phyloP scores from a whole-genome alignment of 2,113 vertebrate genomes.

The Colistium nudipinnis region DNA sequence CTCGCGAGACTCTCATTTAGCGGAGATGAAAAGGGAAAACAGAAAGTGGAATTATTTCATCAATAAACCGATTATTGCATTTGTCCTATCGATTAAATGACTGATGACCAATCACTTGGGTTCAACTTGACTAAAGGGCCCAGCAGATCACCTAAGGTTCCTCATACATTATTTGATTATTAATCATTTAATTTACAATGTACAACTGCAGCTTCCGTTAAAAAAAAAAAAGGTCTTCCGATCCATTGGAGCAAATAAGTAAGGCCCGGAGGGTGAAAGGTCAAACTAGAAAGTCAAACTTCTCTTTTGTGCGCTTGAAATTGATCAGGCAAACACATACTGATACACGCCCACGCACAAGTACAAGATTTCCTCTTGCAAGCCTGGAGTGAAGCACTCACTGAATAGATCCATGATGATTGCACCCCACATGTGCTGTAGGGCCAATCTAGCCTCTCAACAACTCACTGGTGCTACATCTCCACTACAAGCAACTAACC shows the following conservation, averaged over 20 bases:
- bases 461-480: constrained; percentile 43
- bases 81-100: no score
- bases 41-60: background rate
- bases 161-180: background rate
- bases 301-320: constrained; percentile 10
- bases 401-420: constrained; percentile 72
- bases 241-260: constrained; percentile 25
- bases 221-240: background rate
- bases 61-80: no score
- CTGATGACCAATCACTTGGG: no score
- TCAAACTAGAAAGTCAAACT: constrained; percentile 43
- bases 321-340: constrained; percentile 33
- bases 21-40: constrained; percentile 22
- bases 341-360: constrained; percentile 7
- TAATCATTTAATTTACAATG: background rate
- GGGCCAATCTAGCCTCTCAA: constrained; percentile 63
- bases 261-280: constrained; percentile 41
- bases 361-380: constrained; percentile 22
- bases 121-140: no score
- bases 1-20: constrained; percentile 54
- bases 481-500: constrained; percentile 37
- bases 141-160: background rate
- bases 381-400: constrained; percentile 56
- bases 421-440: constrained; percentile 55
- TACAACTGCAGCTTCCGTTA: background rate